Conservation (phyloP, 2,113 vertebrate genomes). For the Trinectes maculatus region DNA sequence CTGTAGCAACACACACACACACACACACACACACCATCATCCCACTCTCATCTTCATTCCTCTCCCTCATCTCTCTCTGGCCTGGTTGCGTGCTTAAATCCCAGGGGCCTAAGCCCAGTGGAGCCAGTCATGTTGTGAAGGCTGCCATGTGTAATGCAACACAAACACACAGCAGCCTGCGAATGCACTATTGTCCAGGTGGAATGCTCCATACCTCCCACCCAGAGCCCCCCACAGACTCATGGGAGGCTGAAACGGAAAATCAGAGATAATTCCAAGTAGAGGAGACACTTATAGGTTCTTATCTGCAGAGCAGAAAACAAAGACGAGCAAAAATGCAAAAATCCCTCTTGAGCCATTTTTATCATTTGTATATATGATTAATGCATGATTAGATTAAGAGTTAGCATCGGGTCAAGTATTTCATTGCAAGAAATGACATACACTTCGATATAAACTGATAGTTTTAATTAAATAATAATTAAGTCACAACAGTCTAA, state of each 20-base stretch:
- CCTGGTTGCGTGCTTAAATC: slow-evolving; percentile 64
- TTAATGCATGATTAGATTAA: neutral
- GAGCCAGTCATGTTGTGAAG: slow-evolving; percentile 76
- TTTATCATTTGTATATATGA: neutral
- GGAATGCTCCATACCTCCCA: slow-evolving; percentile 64
- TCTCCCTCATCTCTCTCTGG: slow-evolving; percentile 31
- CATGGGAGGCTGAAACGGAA: slow-evolving; percentile 36
- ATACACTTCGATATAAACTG: no score
- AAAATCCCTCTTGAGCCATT: neutral
- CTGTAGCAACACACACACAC: slow-evolving; percentile 29
- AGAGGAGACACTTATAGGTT: slow-evolving; percentile 24
- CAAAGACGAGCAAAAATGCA: neutral
- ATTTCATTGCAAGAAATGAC: neutral
- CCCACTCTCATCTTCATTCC: slow-evolving; percentile 47
- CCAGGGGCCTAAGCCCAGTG: slow-evolving; percentile 69
- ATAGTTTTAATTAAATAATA: no score
- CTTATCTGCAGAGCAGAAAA: slow-evolving; percentile 30
- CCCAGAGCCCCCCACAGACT: slow-evolving; percentile 28
- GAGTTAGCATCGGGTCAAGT: no score
- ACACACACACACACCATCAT: slow-evolving; percentile 32
- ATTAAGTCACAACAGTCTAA: no score
- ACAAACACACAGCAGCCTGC: slow-evolving; percentile 67
- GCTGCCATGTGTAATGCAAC: slow-evolving; percentile 71
- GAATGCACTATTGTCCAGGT: slow-evolving; percentile 63
- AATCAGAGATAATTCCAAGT: slow-evolving; percentile 50